Base-by-base conservation (phyloP, 2,113 vertebrate genomes). In the Anolis sagrei region DNA sequence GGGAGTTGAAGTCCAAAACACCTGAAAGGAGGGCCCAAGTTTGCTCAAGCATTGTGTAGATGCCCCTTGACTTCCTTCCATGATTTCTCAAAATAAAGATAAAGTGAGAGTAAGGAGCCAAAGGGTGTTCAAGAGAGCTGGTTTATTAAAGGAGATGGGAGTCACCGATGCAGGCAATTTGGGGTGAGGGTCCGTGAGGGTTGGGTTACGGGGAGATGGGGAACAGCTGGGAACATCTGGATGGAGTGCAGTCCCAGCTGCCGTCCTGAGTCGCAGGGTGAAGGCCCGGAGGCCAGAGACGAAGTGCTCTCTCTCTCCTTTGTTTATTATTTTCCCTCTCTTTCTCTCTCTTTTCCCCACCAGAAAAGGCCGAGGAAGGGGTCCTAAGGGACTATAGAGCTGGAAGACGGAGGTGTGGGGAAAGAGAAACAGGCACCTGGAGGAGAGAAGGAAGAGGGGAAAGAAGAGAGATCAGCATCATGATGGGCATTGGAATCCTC, bases 351-450 rank as follows among this genome's bases (percentile, higher is more conserved):
- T 79, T 21, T 73, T 74, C 19, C 77, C 77, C 77, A 74, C 84
- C 68, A 1, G 69, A 64, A 85, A 51, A 79, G 84, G 34, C 27
- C 13, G 32, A 54, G 54, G 36, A 66, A 4, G 39, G 27, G 51
- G n/a, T 29, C 66, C 51, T 49, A 78, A 34, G 27, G 69, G 86
- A 74, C 68, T 14, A 66, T n/a, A 54, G 86, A 51, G 54, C 44
- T 51, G 85, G 9, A 86, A 86, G 81, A 61, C 83, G 2, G 86
- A 78, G 66, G 82, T 48, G 83, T 16, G 93, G 68, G 82, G 92
- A 89, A 25, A 89, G 82, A 10, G 94, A 93, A 96, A 85, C 18
- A 95, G 93, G 70, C 91, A 92, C 48, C 85, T 80, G 66, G 1
- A 32, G 8, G 19, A 11, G 29, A 14, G 27, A 10, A 73, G 9